phyloP scores from a whole-genome alignment of 2,113 vertebrate species.

The Tiliqua scincoides region DNA sequence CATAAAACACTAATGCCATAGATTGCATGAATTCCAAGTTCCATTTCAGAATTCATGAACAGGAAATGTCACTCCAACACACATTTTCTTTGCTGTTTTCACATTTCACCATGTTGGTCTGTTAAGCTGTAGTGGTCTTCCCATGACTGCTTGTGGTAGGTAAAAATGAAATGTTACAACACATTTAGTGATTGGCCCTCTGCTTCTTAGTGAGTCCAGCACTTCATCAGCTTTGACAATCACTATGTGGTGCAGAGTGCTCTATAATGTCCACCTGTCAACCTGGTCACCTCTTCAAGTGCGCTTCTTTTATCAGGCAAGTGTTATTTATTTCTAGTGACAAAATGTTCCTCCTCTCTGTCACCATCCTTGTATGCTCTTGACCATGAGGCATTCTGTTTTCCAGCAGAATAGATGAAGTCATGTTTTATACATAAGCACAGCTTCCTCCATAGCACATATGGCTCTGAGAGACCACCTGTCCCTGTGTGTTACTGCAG shows the following conservation, averaged over 20 bases:
- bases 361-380: neutral
- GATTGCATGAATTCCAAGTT: neutral
- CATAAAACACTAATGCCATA: neutral
- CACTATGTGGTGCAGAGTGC: neutral
- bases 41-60: neutral
- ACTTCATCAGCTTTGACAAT: neutral
- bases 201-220: neutral
- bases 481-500: slow-evolving; percentile 25
- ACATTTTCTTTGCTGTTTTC: neutral
- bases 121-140: too few species aligned
- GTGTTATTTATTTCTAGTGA: neutral
- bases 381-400: neutral
- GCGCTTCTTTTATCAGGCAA: neutral
- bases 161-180: neutral
- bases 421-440: slow-evolving; percentile 18
- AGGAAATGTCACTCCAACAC: neutral
- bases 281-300: neutral
- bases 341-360: neutral
- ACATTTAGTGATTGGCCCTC: neutral
- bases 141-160: neutral
- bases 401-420: neutral
- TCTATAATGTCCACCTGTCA: neutral
- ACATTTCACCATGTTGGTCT: neutral
- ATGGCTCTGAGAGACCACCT: slow-evolving; percentile 12
- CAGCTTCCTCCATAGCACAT: slow-evolving; percentile 1